Evolutionary conservation across 2,113 vertebrate genomes (phyloP), one percentile per base, ranked within the genome.

Genomic region (Rynchops niger): DNA sequence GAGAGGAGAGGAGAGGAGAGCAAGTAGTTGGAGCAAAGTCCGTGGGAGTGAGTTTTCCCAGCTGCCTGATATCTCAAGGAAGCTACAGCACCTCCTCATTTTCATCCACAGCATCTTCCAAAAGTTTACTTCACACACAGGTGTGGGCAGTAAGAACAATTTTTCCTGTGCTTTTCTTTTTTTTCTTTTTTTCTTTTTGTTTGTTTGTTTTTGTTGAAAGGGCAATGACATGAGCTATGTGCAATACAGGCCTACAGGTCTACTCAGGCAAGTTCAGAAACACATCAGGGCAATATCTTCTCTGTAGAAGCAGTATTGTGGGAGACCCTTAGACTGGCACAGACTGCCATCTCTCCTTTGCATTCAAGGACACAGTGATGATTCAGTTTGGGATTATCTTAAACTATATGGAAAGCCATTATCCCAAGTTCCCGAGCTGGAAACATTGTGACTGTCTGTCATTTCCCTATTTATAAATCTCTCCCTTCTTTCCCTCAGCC

Each of bases 371-470:
- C 53, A 66, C 15, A 20, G 43, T 21, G 27, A 61, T 32, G 32
- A 52, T 80, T 72, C 82, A 58, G 32, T 72, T 86, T 69, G n/a
- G 62, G 29, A 86, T 94, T 91, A 86, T 30, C 9, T 82, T 82
- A 34, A 76, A 27, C 14, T 61, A 16, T 14, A 45, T 59, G 38
- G 38, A 72, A 78, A 94, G 69, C 17, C 40, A 18, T 32, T 34
- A 70, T 50, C 40, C 62, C 43, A 50, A 66, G 8, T 50, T 58
- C 30, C 13, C 2, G 9, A 63, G 52, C 36, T 84, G 71, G 58
- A 91, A 91, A 69, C 17, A 73, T 79, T 34, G 29, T 52, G 49
- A 73, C 53, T 88, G 97, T 74, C 78, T 30, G 38, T 30, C 20
- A 36, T 82, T 83, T 79, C 49, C 15, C 17, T 67, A 43, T 73